These are phyloP conservation scores for Anguilla anguilla DNA, from an alignment of 2,797 vertebrate genomes.

Conservation along the genomic window DNA sequence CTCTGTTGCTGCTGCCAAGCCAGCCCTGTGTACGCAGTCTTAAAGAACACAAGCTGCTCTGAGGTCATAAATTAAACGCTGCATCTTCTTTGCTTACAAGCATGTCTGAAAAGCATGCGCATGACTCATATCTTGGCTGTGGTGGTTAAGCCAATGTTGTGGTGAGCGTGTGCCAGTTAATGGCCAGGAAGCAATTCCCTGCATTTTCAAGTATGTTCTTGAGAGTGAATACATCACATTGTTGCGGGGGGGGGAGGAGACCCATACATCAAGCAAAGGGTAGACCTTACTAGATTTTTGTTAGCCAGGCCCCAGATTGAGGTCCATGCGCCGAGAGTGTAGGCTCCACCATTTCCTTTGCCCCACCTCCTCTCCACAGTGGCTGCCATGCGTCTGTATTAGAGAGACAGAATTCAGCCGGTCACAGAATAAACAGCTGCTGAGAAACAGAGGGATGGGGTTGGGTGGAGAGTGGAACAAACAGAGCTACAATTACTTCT, in stretches of 20 bases:
- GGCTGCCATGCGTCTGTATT: background rate
- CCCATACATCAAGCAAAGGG: background rate
- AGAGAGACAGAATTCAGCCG: background rate
- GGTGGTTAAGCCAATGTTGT: background rate
- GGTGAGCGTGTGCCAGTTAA: background rate
- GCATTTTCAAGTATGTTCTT: background rate
- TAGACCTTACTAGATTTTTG: background rate
- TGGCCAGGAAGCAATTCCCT: background rate
- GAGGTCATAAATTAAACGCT: background rate
- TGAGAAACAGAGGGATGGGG: background rate
- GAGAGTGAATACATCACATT: background rate
- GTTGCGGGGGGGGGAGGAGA: background rate
- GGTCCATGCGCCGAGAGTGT: background rate
- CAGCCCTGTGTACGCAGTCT: background rate
- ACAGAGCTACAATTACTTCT: background rate
- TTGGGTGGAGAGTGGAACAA: background rate
- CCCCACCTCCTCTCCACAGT: background rate
- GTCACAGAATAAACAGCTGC: conserved; percentile 14
- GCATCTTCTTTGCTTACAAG: background rate
- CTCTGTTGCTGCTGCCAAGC: background rate
- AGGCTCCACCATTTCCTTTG: background rate
- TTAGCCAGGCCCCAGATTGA: background rate
- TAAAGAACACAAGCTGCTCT: background rate
- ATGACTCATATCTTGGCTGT: conserved; percentile 12
- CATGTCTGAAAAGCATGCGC: background rate